These are phyloP conservation scores for Plectus sambesii DNA, from an alignment of 1,140 invertebrate species.

Conservation along the genomic window DNA sequence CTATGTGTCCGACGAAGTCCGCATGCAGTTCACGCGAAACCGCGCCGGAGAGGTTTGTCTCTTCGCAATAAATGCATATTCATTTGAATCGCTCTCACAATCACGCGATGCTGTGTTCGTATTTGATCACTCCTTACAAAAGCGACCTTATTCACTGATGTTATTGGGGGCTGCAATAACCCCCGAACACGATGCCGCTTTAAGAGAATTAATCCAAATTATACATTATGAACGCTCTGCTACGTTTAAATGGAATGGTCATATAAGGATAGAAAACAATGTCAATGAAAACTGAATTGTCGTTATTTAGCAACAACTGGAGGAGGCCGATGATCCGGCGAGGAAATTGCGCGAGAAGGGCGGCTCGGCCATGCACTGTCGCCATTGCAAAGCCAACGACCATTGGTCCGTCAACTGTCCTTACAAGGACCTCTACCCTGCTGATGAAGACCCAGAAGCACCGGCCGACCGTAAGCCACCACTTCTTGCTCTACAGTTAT, in stretches of 20 bases:
- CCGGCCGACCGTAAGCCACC: conserved; percentile 10
- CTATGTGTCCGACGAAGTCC: conserved; percentile 84
- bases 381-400: conserved; percentile 43
- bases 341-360: conserved; percentile 15
- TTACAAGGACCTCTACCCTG: conserved; percentile 39
- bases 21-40: conserved; percentile 61
- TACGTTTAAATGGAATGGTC: no score
- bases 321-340: conserved; percentile 29
- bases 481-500: background rate
- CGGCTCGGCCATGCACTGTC: conserved; percentile 32
- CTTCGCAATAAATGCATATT: background rate
- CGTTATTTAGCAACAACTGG: conserved; percentile 38
- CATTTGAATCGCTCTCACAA: background rate
- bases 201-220: no score
- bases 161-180: no score
- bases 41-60: conserved; percentile 26
- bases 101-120: no score
- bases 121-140: no score
- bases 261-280: no score
- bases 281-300: no score
- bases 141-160: no score
- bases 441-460: conserved; percentile 24
- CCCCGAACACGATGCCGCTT: no score
- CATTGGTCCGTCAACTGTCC: conserved; percentile 42
- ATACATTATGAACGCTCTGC: no score